These are phyloP conservation scores for Callorhinus ursinus DNA, from an alignment of 2,113 vertebrate genomes.

Conservation along the genomic window DNA sequence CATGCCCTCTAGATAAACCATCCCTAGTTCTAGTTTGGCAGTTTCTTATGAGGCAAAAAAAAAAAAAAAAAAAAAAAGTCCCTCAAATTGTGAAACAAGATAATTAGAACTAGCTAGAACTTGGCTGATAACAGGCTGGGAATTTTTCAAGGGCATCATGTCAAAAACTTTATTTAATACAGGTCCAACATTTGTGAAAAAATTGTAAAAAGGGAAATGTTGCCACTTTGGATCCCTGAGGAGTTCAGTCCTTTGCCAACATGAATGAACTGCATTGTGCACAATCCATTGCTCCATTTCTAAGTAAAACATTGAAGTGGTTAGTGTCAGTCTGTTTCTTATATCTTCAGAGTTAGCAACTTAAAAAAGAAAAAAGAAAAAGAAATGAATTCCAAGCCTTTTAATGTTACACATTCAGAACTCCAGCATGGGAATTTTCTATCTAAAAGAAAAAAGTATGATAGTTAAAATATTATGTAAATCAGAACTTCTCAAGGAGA, in stretches of 20 bases:
- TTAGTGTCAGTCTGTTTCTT: constrained; percentile 70
- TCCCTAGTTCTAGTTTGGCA: not conserved
- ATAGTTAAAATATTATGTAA: constrained; percentile 82
- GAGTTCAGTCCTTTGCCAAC: constrained; percentile 63
- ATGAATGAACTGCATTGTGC: constrained; percentile 57
- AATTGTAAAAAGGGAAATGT: not conserved
- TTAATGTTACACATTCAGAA: constrained; percentile 70
- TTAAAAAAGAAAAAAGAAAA: constrained; percentile 65
- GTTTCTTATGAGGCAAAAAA: not conserved
- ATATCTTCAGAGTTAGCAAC: constrained; percentile 77
- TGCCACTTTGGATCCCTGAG: constrained; percentile 27
- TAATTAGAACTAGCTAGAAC: constrained; percentile 51
- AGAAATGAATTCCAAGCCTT: constrained; percentile 61
- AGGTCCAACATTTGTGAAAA: not conserved
- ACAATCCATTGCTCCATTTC: constrained; percentile 65
- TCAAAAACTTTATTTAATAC: constrained; percentile 39
- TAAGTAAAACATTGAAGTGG: constrained; percentile 69
- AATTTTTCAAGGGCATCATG: constrained; percentile 58
- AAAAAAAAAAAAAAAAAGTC: not conserved
- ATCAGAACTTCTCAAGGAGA: constrained; percentile 79
- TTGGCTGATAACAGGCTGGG: not conserved
- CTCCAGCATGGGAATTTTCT: constrained; percentile 58
- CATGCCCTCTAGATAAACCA: not conserved
- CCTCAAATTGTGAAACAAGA: constrained; percentile 42
- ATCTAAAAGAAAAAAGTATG: constrained; percentile 67